Conservation (phyloP, 2,888 invertebrate species). For the Eueremaeus valkanovi region DNA sequence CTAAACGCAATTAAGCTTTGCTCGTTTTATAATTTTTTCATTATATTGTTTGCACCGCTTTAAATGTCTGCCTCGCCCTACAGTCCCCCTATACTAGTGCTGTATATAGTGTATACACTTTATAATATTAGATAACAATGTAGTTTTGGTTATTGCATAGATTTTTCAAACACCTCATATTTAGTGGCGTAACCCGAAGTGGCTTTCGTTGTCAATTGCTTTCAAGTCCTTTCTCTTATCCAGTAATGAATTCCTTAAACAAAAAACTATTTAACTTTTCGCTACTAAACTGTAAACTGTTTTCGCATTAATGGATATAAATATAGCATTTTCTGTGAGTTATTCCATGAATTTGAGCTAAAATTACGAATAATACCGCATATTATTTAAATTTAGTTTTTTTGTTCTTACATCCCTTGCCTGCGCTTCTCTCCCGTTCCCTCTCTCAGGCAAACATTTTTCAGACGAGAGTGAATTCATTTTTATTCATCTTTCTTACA, state of each 20-base stretch:
- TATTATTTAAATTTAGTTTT: constrained; percentile 10
- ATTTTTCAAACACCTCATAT: neutral
- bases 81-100: neutral
- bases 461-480: neutral
- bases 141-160: neutral
- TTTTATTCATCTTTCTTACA: too few species aligned
- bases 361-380: neutral
- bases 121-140: constrained; percentile 24
- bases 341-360: constrained; percentile 6
- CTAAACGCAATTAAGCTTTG: constrained; percentile 1
- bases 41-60: constrained; percentile 15
- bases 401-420: neutral
- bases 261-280: neutral
- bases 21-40: constrained; percentile 1
- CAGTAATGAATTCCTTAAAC: neutral
- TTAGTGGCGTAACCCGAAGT: neutral
- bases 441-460: too few species aligned
- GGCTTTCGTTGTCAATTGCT: neutral
- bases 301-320: neutral
- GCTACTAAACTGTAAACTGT: neutral
- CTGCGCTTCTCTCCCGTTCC: neutral
- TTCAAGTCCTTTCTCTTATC: neutral
- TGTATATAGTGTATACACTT: neutral
- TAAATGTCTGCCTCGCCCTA: constrained; percentile 10
- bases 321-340: neutral